A percentile compares a stretch with the other conserved stretches of the same genome.
phyloP scores from a whole-genome alignment of 2,888 invertebrate genomes.

The Lacanobia wlatinum region DNA sequence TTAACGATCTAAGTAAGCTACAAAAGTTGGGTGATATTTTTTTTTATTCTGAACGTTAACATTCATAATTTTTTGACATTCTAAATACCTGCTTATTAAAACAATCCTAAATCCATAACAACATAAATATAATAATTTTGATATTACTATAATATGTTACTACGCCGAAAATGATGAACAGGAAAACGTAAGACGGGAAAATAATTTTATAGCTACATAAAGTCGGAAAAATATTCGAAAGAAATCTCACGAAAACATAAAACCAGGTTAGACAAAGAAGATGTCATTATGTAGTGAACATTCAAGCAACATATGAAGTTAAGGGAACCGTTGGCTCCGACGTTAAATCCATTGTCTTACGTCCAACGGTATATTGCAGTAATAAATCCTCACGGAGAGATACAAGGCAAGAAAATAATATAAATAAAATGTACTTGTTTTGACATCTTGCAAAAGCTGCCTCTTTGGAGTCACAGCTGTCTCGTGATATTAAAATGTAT shows the following conservation, averaged over 20 bases:
- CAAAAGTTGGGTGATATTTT: background rate
- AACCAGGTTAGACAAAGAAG: slow-evolving; percentile 40
- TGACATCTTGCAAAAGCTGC: slow-evolving; percentile 77
- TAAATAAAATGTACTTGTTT: slow-evolving; percentile 82
- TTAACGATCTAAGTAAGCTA: background rate
- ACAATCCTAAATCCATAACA: background rate
- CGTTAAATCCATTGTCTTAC: slow-evolving; percentile 72
- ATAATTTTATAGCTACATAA: slow-evolving; percentile 12
- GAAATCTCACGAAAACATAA: slow-evolving; percentile 4
- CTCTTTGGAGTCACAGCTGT: slow-evolving; percentile 79
- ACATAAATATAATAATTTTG: background rate
- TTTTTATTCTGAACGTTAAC: background rate
- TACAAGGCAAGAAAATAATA: slow-evolving; percentile 77
- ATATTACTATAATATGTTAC: background rate
- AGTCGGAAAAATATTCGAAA: slow-evolving; percentile 2
- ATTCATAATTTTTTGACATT: background rate
- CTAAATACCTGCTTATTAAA: background rate
- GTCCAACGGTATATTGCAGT: slow-evolving; percentile 78
- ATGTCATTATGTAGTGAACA: slow-evolving; percentile 52
- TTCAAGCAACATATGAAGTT: slow-evolving; percentile 60
- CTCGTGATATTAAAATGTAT: slow-evolving; percentile 85
- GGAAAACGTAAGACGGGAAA: background rate
- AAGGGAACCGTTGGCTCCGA: slow-evolving; percentile 72
- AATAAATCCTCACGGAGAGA: slow-evolving; percentile 80
- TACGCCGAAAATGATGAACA: background rate